Conservation (phyloP, 1,140 invertebrate genomes). For the Bombus waltoni region DNA sequence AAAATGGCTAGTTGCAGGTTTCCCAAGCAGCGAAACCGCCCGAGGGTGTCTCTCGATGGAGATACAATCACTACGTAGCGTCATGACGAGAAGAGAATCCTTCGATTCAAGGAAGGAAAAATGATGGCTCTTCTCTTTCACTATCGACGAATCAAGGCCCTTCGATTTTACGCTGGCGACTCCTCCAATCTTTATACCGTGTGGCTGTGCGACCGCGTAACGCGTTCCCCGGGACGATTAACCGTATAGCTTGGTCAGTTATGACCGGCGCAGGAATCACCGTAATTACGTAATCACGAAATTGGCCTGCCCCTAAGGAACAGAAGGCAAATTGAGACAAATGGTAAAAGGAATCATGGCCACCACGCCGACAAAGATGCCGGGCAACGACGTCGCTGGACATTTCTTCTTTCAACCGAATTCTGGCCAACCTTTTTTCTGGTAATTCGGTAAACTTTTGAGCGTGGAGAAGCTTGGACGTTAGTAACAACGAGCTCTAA, state of each 20-base stretch:
- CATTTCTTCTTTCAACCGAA: neutral
- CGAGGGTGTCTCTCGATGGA: neutral
- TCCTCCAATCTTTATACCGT: neutral
- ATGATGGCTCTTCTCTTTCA: neutral
- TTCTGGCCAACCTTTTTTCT: neutral
- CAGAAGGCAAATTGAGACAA: slow-evolving; percentile 29
- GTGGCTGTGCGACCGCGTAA: neutral
- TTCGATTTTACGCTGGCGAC: neutral
- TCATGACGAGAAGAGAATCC: neutral
- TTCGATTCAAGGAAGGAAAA: slow-evolving; percentile 8
- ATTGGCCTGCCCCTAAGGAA: slow-evolving; percentile 19
- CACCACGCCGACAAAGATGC: slow-evolving; percentile 2
- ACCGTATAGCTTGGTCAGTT: slow-evolving; percentile 11
- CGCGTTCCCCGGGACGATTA: slow-evolving; percentile 1
- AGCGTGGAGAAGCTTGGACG: neutral
- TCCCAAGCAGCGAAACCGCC: neutral
- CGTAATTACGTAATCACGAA: slow-evolving; percentile 36
- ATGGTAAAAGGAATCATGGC: slow-evolving; percentile 24
- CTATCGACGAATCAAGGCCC: slow-evolving; percentile 4
- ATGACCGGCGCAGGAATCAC: slow-evolving; percentile 5
- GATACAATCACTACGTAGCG: slow-evolving; percentile 10
- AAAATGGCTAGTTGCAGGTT: slow-evolving; percentile 2
- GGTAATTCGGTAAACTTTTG: neutral
- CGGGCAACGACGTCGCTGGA: neutral
- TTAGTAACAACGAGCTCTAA: neutral